These are phyloP conservation scores for Pseudochirops corinnae DNA, from an alignment of 2,797 vertebrate species.

Conservation along the genomic window DNA sequence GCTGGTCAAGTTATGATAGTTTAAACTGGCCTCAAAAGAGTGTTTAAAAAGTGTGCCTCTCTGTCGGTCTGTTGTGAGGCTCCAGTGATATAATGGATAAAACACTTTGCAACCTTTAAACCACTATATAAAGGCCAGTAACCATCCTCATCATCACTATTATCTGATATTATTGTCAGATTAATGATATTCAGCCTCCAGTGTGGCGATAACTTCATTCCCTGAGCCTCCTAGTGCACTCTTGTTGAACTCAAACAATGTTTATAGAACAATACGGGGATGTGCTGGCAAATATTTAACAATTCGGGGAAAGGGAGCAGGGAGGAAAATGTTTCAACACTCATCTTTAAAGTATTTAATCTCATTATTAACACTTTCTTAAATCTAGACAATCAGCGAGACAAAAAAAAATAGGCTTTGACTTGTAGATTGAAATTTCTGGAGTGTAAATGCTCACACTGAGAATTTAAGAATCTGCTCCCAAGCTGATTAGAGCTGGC, in stretches of 20 bases:
- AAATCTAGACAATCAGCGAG: neutral
- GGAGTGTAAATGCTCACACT: neutral
- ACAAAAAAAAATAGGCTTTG: neutral
- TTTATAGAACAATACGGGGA: neutral
- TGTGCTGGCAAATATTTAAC: neutral
- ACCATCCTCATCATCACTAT: neutral
- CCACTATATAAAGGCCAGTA: neutral
- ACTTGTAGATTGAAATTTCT: neutral
- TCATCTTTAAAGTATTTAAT: neutral
- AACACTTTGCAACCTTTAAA: neutral
- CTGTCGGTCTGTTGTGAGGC: neutral
- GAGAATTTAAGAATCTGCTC: neutral
- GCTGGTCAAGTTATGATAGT: neutral
- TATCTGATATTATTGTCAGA: neutral
- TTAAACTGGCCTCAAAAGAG: neutral
- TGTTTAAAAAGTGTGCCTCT: neutral
- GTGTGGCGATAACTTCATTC: neutral
- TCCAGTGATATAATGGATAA: neutral
- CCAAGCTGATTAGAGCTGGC: neutral
- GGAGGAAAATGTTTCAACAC: neutral
- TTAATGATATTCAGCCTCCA: neutral
- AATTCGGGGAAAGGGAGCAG: neutral
- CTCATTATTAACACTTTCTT: constrained; percentile 5
- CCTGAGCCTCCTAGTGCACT: neutral
- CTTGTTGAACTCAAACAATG: neutral